Evolutionary conservation across 2,797 vertebrate species (phyloP).

Genomic region (Astyanax mexicanus): DNA sequence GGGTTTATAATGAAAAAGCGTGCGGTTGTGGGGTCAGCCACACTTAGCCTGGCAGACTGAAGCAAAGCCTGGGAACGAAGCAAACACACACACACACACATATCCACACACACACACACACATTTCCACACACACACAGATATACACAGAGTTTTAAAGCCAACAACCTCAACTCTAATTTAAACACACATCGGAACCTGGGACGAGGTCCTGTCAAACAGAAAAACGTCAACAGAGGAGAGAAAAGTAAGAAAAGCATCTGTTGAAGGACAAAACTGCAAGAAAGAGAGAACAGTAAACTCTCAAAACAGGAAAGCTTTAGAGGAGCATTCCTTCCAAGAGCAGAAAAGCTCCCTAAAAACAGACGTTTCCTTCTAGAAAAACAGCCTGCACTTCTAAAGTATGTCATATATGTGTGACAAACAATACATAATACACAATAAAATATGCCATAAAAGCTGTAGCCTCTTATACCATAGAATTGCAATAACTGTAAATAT

Average conservation of each 20-base stretch:
- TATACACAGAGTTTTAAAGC: slow-evolving; percentile 34
- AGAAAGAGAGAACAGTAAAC: slow-evolving; percentile 61
- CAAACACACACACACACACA: slow-evolving; percentile 29
- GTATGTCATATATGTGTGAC: background rate
- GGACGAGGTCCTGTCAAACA: slow-evolving; percentile 34
- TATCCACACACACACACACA: slow-evolving; percentile 21
- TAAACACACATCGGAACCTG: slow-evolving; percentile 50
- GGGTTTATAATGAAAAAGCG: slow-evolving; percentile 91
- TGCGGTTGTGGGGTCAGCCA: slow-evolving; percentile 88
- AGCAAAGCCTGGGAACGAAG: slow-evolving; percentile 90
- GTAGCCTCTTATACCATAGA: no score
- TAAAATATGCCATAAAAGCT: no score
- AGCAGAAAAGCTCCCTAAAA: background rate
- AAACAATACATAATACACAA: no score
- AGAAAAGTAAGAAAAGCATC: slow-evolving; percentile 88
- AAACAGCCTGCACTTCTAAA: background rate
- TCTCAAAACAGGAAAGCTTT: background rate
- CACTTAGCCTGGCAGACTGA: slow-evolving; percentile 84
- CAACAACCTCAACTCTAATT: slow-evolving; percentile 45
- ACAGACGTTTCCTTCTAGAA: background rate
- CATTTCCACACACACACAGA: slow-evolving; percentile 3
- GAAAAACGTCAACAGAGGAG: slow-evolving; percentile 66
- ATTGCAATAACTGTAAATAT: no score
- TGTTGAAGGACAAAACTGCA: slow-evolving; percentile 84
- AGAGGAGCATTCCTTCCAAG: no score